Evolutionary conservation across 2,888 invertebrate genomes (phyloP), one percentile per base, ranked within the genome.

Genomic region (Lasius fuliginosus): DNA sequence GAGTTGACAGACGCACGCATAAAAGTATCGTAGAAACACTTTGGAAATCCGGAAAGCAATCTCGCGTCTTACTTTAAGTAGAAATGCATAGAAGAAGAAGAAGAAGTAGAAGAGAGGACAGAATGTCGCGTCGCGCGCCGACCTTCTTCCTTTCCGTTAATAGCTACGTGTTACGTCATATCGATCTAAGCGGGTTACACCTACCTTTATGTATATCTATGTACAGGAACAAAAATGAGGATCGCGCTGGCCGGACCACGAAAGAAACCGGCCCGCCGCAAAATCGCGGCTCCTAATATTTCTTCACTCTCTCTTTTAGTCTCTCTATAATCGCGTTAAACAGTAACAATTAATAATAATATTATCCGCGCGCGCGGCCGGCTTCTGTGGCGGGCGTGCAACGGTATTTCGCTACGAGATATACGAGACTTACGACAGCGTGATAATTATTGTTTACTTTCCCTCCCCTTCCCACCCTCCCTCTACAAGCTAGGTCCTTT

Each of bases 171-270:
- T 23, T n/a, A 58, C 56, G 65, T 30, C 53, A 77, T 83, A 60
- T 69, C 83, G 85, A 82, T 86, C 81, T 85, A 87, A 85, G 90
- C 88, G 67, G 84, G 67, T 86, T 89, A 90, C 46, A 89, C 68
- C 85, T 84, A 85, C 82, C 82, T 86, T 86, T 87, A 86, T 84
- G 53, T 90, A 87, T 90, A 90, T 71, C 83, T 90, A 90, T 90
- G 81, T 90, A 90, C 90, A 90, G 87, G 84, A 89, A 89, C 85
- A 84, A 87, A 53, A 85, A 83, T 84, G 84, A 85, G 84, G 76
- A 60, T 65, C 79, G 86, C 82, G 87, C 74, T 73, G 60, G 79
- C 84, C 85, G 69, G 33, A 46, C 46, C 74, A n/a, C 74, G 60
- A 62, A 62, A 81, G 36, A 73, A 81, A 60, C 46, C 75, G 60